phyloP scores from a whole-genome alignment of 1,140 invertebrate genomes.

The Bombus breviceps region DNA sequence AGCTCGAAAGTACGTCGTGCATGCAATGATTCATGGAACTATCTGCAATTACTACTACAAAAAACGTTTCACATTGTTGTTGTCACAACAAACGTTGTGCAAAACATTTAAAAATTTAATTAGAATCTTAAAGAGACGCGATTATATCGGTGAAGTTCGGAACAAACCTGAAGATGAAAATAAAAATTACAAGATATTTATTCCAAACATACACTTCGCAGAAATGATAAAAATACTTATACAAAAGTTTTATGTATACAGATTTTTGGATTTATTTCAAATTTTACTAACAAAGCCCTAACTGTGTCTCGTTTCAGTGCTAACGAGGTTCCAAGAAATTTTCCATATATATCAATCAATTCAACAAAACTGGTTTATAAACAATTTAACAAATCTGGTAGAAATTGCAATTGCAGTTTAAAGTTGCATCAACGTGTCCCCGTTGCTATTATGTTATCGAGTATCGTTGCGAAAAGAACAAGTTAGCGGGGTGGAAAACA shows the following conservation, averaged over 20 bases:
- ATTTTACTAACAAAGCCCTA: no score
- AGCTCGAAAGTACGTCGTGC: not conserved
- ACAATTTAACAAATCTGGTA: not conserved
- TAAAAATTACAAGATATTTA: no score
- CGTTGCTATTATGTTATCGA: not conserved
- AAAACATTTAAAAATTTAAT: not conserved
- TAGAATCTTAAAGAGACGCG: no score
- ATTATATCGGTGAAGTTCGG: no score
- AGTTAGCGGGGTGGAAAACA: not conserved
- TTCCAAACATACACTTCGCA: no score
- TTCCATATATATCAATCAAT: no score
- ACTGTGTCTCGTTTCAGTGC: no score
- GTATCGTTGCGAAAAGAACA: not conserved
- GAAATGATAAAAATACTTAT: no score
- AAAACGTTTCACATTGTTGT: not conserved
- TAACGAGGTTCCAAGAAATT: no score
- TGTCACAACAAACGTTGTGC: not conserved
- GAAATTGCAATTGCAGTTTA: not conserved
- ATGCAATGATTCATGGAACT: not conserved
- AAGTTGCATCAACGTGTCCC: conserved; percentile 10
- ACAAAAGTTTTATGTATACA: no score
- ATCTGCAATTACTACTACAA: not conserved
- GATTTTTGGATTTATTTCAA: no score
- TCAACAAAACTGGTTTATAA: not conserved
- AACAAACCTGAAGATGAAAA: no score